Base-by-base conservation (phyloP, 2,888 invertebrate species). In the Marronus borbonicus region DNA sequence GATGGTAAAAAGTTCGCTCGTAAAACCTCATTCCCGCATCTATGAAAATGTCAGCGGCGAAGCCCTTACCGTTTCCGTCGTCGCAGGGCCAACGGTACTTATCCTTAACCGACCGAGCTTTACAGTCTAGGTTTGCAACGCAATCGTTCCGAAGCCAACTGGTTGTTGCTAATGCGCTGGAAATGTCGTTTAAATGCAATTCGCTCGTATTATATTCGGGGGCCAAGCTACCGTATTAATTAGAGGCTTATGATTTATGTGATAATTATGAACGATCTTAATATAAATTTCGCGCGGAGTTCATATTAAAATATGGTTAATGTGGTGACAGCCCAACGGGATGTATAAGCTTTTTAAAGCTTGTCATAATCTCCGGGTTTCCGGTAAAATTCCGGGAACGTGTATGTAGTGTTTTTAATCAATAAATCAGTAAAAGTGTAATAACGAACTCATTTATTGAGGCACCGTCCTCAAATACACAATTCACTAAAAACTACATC, bases 1-100 rank as follows among this genome's bases (percentile, higher is more conserved):
- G 66, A 68, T 44, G 66, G 49, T 68, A 68, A 68, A 68, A 68
- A 68, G 66, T 68, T 68, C 66, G 49, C 66, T 68, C 66, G 66
- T 68, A 50, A 68, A 68, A 68, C 49, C 28, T 68, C 66, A 68
- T 68, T 68, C 49, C 66, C 66, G 20, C 66, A 20, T 60, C 66
- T 36, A 68, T 68, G 66, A 28, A 68, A 68, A 68, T 68, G 66
- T 68, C 66, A 68, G 50, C 24, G 50, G 66, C 49, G 44, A 68
- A 31, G 14, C 49, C 28, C 44, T 24, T n/a, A 28, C 66, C 14
- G 20, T 12, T 20, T 3, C 60, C 3, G 12, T 28, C 60, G 24
- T 8, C 28, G 12, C 28, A 10, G 49, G 49, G 49, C 17, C 17
- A 49, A 68, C 12, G 28, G 66, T 36, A 68, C 66, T 68, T 68